phyloP scores from a whole-genome alignment of 2,113 vertebrate genomes.

The Pyxicephalus adspersus region DNA sequence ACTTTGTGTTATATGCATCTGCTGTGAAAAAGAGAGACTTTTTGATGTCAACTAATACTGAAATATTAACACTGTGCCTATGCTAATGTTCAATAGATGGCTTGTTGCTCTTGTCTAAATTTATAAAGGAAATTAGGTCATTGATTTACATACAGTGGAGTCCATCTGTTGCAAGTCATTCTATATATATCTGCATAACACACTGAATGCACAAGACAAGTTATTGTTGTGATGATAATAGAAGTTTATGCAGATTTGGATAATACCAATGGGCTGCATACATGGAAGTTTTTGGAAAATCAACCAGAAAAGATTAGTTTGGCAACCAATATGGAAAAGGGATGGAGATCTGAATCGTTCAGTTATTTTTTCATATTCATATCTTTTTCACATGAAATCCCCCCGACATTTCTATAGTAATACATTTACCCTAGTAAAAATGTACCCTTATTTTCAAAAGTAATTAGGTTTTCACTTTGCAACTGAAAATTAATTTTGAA shows the following conservation, averaged over 20 bases:
- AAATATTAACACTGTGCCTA: conserved; percentile 15
- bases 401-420: no score
- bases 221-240: neutral
- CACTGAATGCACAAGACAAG: neutral
- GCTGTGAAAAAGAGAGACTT: neutral
- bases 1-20: conserved; percentile 5
- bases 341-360: no score
- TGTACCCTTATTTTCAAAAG: no score
- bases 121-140: conserved; percentile 36
- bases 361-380: no score
- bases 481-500: no score
- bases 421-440: no score
- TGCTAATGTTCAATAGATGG: neutral
- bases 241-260: neutral
- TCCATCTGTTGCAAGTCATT: conserved; percentile 26
- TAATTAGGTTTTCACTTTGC: no score
- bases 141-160: conserved; percentile 3
- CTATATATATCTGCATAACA: conserved; percentile 14
- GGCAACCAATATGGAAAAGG: no score
- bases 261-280: no score
- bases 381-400: no score
- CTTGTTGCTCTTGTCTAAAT: conserved; percentile 19
- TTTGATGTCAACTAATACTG: neutral
- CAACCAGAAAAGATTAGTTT: no score
- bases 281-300: no score